Percentiles rank a stretch among this genome's conserved stretches.
Evolutionary conservation across 2,888 invertebrate genomes (phyloP).

Genomic region (Blomia tropicalis): DNA sequence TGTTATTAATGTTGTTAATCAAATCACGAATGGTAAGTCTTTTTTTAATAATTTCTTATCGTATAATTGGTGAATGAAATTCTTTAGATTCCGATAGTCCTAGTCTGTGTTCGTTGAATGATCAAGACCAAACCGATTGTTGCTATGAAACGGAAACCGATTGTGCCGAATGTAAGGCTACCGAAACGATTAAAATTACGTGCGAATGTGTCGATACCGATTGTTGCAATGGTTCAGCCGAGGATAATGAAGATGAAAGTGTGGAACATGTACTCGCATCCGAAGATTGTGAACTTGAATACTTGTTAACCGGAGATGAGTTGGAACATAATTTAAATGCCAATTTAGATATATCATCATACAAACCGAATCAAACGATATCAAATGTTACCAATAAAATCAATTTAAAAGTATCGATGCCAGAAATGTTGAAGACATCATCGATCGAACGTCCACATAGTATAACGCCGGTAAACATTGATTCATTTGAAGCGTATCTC

Average conservation of each 20-base stretch:
- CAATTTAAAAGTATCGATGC: neutral
- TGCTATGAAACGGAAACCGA: neutral
- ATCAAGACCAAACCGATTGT: neutral
- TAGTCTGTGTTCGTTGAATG: neutral
- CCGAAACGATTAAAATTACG: neutral
- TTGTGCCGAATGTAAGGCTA: neutral
- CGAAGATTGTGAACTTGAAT: neutral
- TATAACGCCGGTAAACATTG: constrained; percentile 54
- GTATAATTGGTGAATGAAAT: neutral
- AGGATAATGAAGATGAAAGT: neutral
- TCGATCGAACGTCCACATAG: constrained; percentile 58
- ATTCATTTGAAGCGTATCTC: constrained; percentile 54
- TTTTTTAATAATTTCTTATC: neutral
- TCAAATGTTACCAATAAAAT: neutral
- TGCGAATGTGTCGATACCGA: neutral
- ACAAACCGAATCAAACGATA: neutral
- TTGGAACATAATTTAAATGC: neutral
- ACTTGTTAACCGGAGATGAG: neutral
- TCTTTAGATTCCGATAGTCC: neutral
- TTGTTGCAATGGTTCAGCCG: neutral
- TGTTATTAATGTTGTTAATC: neutral
- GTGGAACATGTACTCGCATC: neutral
- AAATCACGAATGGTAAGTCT: neutral
- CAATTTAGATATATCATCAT: neutral
- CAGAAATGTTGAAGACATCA: constrained; percentile 25